Base-by-base conservation (phyloP, 92 coral and sea anemone genomes). In the Porites divaricata region DNA sequence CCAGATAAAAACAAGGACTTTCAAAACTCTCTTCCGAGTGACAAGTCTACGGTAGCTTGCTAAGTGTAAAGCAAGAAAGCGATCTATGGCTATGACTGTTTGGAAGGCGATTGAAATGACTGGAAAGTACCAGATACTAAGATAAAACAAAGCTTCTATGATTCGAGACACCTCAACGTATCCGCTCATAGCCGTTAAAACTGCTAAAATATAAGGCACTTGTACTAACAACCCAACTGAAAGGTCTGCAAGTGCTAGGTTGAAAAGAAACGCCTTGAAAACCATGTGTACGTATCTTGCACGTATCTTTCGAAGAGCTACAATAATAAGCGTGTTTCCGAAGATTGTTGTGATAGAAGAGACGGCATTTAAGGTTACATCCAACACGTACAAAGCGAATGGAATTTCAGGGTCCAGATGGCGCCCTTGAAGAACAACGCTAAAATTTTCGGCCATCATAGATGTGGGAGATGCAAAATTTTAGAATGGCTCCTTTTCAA, bases 81-180 rank as follows among this genome's bases (percentile, higher is more conserved):
- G 86, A 73, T 82, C 86, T 10, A 62, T 58, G 15, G 86, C 86
- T 6, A 82, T 82, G 15, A 21, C 48, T 5, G 86, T 72, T 1
- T 72, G 57, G 13, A 73, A 62, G 24, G 56, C 45, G 10, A 82
- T 28, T 0, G 86, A 82, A 28, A 82, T 45, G n/a, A 48, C 72
- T 0, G 86, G 72, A 7, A 82, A 61, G 59, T 20, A 72, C 79
- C 78, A 82, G 72, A 16, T 82, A 1, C 19, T 25, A 6, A 82
- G 86, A 19, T 82, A 59, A 9, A 72, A 82, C 24, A 17, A 0
- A 19, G 78, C 69, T 2, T 63, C 72, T 16, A 82, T 70, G 52
- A 82, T 82, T 1, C 86, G 79, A 58, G 78, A 72, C 13, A 26
- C 73, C 17, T 62, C 54, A 0, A 0, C 15, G 51, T 15, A 49